A percentile compares a stretch with the other conserved stretches of the same genome.
Evolutionary conservation across 2,888 invertebrate genomes (phyloP).

Genomic region (Mesoligia furuncula): DNA sequence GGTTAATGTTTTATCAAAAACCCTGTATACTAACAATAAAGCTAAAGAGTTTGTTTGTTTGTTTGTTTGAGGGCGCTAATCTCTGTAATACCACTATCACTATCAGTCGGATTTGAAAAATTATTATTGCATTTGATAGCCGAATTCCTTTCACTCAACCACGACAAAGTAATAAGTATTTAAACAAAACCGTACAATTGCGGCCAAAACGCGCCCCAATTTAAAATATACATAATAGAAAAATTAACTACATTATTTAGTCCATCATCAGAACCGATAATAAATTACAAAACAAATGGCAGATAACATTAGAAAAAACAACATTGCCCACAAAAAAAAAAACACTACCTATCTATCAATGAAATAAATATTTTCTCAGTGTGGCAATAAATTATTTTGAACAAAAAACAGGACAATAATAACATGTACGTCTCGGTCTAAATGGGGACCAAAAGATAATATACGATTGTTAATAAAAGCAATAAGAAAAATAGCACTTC

Average conservation of each 20-base stretch:
- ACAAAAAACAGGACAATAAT: constrained; percentile 53
- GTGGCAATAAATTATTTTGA: constrained; percentile 54
- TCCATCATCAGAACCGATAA: constrained; percentile 37
- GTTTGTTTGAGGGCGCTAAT: too few species aligned
- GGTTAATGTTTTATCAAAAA: too few species aligned
- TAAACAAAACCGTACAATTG: constrained; percentile 19
- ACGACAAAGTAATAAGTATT: constrained; percentile 6
- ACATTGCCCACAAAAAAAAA: constrained; percentile 11
- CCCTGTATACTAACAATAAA: too few species aligned
- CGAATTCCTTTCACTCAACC: not conserved
- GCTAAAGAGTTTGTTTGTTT: too few species aligned
- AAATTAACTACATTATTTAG: constrained; percentile 32
- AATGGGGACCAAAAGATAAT: constrained; percentile 68
- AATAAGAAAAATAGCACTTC: constrained; percentile 72
- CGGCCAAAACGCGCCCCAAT: not conserved
- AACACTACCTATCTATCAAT: constrained; percentile 30
- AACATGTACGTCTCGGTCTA: constrained; percentile 60
- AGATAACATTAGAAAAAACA: constrained; percentile 37
- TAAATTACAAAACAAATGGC: constrained; percentile 47
- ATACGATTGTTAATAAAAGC: constrained; percentile 73
- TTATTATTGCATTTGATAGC: too few species aligned
- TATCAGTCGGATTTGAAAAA: too few species aligned
- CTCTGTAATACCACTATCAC: too few species aligned
- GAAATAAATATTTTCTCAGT: constrained; percentile 29
- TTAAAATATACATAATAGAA: constrained; percentile 9